Evolutionary conservation across 2,113 vertebrate species (phyloP).

Genomic region (Larimichthys polyactis): DNA sequence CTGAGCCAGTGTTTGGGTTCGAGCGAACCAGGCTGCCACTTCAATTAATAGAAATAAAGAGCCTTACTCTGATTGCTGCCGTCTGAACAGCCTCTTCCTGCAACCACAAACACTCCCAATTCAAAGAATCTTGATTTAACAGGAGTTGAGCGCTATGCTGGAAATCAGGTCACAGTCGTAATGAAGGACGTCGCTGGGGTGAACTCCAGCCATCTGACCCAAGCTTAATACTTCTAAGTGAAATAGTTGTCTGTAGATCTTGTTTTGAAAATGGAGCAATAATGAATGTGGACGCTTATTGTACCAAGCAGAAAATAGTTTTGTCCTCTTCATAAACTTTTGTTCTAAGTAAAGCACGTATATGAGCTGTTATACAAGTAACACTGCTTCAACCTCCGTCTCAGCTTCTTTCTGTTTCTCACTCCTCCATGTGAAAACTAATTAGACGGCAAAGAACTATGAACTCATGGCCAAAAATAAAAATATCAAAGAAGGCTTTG

Average conservation of each 20-base stretch:
- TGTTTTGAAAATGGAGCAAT: slow-evolving; percentile 2
- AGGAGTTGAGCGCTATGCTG: background rate
- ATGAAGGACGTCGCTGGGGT: background rate
- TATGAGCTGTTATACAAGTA: slow-evolving; percentile 30
- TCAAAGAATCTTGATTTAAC: slow-evolving; percentile 16
- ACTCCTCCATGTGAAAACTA: slow-evolving; percentile 30
- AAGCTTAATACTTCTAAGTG: background rate
- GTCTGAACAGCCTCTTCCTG: background rate
- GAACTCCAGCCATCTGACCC: background rate
- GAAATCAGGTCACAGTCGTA: background rate
- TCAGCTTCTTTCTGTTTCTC: slow-evolving; percentile 23
- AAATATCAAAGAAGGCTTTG: slow-evolving; percentile 29
- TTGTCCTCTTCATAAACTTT: background rate
- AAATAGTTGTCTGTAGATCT: background rate
- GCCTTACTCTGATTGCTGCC: slow-evolving; percentile 7
- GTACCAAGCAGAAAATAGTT: background rate
- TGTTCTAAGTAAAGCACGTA: slow-evolving; percentile 1
- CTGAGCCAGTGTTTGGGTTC: background rate
- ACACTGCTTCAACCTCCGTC: slow-evolving; percentile 34
- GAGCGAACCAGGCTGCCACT: background rate
- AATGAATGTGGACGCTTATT: background rate
- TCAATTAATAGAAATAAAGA: slow-evolving; percentile 21
- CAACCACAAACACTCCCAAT: background rate
- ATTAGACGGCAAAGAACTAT: slow-evolving; percentile 33
- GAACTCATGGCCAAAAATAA: background rate